Evolutionary conservation across 2,888 invertebrate genomes (phyloP).

Genomic region (Syrista parreyssii): DNA sequence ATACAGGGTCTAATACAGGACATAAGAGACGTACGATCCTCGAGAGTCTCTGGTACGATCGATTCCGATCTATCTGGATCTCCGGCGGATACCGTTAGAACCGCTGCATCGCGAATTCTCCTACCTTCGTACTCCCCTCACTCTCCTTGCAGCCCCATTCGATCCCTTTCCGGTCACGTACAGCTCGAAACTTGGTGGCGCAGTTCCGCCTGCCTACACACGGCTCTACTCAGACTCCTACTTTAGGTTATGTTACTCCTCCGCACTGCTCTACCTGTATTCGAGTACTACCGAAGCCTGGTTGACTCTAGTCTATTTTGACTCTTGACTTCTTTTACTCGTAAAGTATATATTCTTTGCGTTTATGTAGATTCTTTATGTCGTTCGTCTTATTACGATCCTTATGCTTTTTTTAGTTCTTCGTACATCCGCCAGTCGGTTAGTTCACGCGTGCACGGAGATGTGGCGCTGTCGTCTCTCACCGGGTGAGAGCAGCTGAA

Average conservation of each 20-base stretch:
- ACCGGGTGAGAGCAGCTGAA: background rate
- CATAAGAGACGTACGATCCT: background rate
- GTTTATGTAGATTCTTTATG: background rate
- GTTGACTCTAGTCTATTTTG: background rate
- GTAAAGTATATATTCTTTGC: background rate
- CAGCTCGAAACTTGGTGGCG: background rate
- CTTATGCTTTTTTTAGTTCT: background rate
- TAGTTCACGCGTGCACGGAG: background rate
- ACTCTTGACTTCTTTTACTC: background rate
- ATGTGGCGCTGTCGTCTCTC: background rate
- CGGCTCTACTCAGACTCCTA: background rate
- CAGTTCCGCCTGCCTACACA: background rate
- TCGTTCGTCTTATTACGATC: background rate
- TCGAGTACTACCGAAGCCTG: background rate
- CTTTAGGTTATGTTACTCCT: background rate
- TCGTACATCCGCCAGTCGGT: background rate
- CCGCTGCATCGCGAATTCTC: background rate
- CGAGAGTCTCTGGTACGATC: slow-evolving; percentile 2
- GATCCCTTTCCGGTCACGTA: background rate
- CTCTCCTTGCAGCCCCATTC: slow-evolving; percentile 1
- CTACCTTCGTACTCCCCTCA: slow-evolving; percentile 6
- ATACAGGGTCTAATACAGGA: background rate
- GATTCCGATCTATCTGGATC: background rate
- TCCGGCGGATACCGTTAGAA: background rate
- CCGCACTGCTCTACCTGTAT: background rate